These are phyloP conservation scores for Pandemis cinnamomeana DNA, from an alignment of 2,888 invertebrate genomes.

Conservation along the genomic window DNA sequence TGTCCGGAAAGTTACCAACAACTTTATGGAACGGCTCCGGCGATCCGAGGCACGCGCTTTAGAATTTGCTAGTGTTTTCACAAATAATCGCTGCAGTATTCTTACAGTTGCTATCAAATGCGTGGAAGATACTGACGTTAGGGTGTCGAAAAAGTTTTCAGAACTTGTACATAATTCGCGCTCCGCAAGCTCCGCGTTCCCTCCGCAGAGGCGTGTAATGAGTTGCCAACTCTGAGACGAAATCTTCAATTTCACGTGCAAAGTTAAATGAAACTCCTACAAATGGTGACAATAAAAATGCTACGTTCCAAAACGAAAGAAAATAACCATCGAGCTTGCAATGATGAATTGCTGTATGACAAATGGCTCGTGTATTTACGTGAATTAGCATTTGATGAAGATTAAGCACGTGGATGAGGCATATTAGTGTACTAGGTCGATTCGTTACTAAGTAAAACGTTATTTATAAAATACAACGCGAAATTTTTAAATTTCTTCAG, in stretches of 20 bases:
- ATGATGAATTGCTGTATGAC: slow-evolving; percentile 11
- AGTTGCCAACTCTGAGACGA: slow-evolving; percentile 54
- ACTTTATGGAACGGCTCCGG: too few relatives aligned
- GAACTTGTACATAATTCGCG: slow-evolving; percentile 45
- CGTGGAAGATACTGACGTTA: not conserved
- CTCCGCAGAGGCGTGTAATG: slow-evolving; percentile 48
- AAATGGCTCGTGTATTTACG: slow-evolving; percentile 5
- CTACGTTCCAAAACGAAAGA: slow-evolving; percentile 1
- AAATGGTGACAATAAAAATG: slow-evolving; percentile 45
- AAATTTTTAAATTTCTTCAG: too few relatives aligned
- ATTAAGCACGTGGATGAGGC: not conserved
- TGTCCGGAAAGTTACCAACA: too few relatives aligned
- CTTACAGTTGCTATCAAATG: not conserved
- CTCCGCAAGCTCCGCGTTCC: slow-evolving; percentile 45
- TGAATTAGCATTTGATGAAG: not conserved
- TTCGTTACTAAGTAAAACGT: not conserved
- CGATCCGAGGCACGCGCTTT: too few relatives aligned
- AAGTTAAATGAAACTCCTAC: slow-evolving; percentile 41
- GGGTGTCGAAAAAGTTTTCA: slow-evolving; percentile 3
- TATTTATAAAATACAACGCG: too few relatives aligned
- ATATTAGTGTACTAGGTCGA: not conserved
- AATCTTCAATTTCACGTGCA: slow-evolving; percentile 47
- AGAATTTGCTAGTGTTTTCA: too few relatives aligned
- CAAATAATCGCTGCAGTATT: too few relatives aligned
- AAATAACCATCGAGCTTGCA: slow-evolving; percentile 10